These are phyloP conservation scores for Axea sp. DNA, from an alignment of 2,888 invertebrate species.

Conservation along the genomic window DNA sequence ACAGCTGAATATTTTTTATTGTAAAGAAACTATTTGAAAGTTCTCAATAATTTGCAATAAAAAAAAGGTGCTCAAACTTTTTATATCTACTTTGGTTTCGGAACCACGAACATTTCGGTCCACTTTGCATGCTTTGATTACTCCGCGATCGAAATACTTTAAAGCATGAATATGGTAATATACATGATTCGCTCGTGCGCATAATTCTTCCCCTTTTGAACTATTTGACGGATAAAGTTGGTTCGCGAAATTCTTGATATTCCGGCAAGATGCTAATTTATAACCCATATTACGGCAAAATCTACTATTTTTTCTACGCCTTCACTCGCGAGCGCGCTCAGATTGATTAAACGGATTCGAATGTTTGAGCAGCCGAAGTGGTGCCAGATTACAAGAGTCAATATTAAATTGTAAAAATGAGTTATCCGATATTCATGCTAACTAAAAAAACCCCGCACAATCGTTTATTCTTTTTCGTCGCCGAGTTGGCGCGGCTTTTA, in stretches of 20 bases:
- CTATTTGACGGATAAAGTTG: conserved; percentile 52
- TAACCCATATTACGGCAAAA: conserved; percentile 34
- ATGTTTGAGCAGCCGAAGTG: conserved; percentile 36
- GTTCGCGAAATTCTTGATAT: conserved; percentile 47
- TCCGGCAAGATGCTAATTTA: conserved; percentile 51
- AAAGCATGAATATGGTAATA: conserved; percentile 61
- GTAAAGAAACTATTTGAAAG: too few relatives aligned
- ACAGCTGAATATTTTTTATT: too few relatives aligned
- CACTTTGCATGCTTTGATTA: conserved; percentile 57
- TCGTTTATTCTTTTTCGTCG: conserved; percentile 26
- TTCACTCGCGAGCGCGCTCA: background rate
- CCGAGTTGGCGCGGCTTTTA: background rate
- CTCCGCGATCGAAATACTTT: conserved; percentile 49
- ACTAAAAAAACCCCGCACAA: conserved; percentile 35
- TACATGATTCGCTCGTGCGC: conserved; percentile 54
- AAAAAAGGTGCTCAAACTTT: too few relatives aligned
- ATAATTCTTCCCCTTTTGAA: conserved; percentile 47
- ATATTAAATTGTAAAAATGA: conserved; percentile 49
- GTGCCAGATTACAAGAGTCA: conserved; percentile 47
- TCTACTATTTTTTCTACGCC: conserved; percentile 9
- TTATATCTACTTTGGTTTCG: conserved; percentile 22
- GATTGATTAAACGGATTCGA: conserved; percentile 43
- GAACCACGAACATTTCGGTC: conserved; percentile 33
- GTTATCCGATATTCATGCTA: conserved; percentile 25
- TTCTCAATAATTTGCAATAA: too few relatives aligned